A percentile compares a stretch with the other conserved stretches of the same genome.
Evolutionary conservation across 2,113 vertebrate species (phyloP).

Genomic region (Pimephales promelas): DNA sequence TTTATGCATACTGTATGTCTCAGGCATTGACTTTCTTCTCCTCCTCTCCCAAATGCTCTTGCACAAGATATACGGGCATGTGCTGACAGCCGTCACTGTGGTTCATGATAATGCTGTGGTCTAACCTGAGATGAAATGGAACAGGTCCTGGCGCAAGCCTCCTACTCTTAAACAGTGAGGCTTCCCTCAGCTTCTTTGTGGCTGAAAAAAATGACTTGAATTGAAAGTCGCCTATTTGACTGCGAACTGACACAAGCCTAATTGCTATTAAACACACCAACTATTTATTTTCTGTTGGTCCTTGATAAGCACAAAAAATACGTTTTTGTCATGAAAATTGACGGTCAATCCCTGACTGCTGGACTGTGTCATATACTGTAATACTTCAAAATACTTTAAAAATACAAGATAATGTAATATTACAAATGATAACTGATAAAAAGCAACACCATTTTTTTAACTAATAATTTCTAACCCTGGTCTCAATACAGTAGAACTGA

Average conservation of each 20-base stretch:
- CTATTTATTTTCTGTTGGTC: not conserved
- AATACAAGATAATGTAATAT: too few relatives aligned
- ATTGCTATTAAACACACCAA: not conserved
- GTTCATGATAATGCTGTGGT: slow-evolving; percentile 65
- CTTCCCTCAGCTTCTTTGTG: not conserved
- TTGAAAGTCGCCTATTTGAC: not conserved
- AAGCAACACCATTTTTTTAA: too few relatives aligned
- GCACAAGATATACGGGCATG: slow-evolving; percentile 55
- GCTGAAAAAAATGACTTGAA: not conserved
- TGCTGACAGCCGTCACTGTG: slow-evolving; percentile 74
- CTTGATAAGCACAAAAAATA: not conserved
- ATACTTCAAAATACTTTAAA: too few relatives aligned
- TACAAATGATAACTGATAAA: too few relatives aligned
- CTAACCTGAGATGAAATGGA: slow-evolving; percentile 70
- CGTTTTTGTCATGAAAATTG: not conserved
- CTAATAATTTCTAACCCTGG: not conserved
- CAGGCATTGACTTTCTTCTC: not conserved
- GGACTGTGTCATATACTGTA: too few relatives aligned
- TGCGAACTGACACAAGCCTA: not conserved
- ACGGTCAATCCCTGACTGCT: not conserved
- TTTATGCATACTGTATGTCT: not conserved
- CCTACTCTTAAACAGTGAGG: slow-evolving; percentile 8
- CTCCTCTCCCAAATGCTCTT: slow-evolving; percentile 35
- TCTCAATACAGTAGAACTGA: not conserved
- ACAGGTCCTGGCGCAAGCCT: slow-evolving; percentile 58